These are phyloP conservation scores for Enoplosus armatus DNA, from an alignment of 2,797 vertebrate genomes.

Conservation along the genomic window DNA sequence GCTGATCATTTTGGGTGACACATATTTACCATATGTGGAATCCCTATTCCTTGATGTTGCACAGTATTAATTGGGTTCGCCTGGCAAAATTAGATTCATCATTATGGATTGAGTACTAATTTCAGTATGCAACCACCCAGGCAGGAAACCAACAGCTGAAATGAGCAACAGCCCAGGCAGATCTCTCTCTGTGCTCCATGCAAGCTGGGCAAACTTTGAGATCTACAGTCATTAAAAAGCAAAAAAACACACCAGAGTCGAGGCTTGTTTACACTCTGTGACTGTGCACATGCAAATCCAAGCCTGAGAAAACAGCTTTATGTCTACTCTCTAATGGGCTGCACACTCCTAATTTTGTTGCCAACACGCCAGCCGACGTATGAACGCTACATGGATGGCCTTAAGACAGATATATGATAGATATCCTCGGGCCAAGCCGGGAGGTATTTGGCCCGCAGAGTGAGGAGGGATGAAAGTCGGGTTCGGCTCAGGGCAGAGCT, in stretches of 20 bases:
- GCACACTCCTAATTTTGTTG: slow-evolving; percentile 43
- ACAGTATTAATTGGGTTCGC: slow-evolving; percentile 6
- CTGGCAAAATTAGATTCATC: slow-evolving; percentile 7
- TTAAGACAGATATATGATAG: slow-evolving; percentile 57
- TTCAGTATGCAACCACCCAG: slow-evolving; percentile 19
- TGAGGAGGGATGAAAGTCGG: slow-evolving; percentile 55
- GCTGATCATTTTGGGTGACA: slow-evolving; percentile 28
- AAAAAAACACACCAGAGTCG: slow-evolving; percentile 9
- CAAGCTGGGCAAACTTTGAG: slow-evolving; percentile 35
- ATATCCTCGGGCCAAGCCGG: slow-evolving; percentile 55
- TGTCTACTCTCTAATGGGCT: slow-evolving; percentile 16
- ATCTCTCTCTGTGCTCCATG: not conserved
- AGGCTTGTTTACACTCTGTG: slow-evolving; percentile 50
- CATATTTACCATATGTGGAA: slow-evolving; percentile 1
- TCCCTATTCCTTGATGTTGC: slow-evolving; percentile 10
- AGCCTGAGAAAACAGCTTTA: slow-evolving; percentile 18
- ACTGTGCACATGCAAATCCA: slow-evolving; percentile 46
- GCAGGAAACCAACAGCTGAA: slow-evolving; percentile 29
- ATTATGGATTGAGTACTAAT: slow-evolving; percentile 15
- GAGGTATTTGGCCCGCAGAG: slow-evolving; percentile 65
- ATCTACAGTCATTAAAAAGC: slow-evolving; percentile 30
- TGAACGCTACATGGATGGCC: slow-evolving; percentile 31
- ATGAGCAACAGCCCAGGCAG: slow-evolving; percentile 18
- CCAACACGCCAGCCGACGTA: slow-evolving; percentile 28
- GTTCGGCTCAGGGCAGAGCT: slow-evolving; percentile 75